Evolutionary conservation across 2,888 invertebrate genomes (phyloP).

Genomic region (Eremobia ochroleuca): DNA sequence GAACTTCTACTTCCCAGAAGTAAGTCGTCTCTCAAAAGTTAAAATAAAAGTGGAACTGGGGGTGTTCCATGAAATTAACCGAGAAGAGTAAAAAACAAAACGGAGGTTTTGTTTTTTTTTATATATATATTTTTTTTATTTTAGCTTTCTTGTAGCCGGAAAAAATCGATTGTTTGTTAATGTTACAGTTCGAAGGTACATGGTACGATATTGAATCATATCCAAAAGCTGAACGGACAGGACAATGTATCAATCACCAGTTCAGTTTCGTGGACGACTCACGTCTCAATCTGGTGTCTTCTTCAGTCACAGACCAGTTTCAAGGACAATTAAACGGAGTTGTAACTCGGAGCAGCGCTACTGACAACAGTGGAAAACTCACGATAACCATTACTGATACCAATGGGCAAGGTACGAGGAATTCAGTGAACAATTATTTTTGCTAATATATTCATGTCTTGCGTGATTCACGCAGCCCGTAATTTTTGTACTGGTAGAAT

Average conservation of each 20-base stretch:
- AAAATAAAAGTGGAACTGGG: background rate
- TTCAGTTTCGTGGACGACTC: constrained; percentile 67
- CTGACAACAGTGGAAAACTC: constrained; percentile 75
- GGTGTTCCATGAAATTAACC: background rate
- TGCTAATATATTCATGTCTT: background rate
- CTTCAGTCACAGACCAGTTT: constrained; percentile 74
- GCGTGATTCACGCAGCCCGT: background rate
- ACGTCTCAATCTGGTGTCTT: constrained; percentile 72
- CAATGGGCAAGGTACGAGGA: constrained; percentile 68
- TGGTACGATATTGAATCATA: constrained; percentile 83
- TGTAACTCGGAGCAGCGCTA: constrained; percentile 67
- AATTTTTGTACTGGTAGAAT: background rate
- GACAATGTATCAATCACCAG: constrained; percentile 79
- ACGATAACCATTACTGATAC: constrained; percentile 69
- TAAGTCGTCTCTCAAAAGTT: constrained; percentile 53
- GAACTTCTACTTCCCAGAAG: constrained; percentile 72
- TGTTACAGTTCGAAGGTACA: constrained; percentile 77
- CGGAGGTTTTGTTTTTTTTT: too few species aligned
- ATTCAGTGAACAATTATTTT: background rate
- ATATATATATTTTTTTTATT: too few species aligned
- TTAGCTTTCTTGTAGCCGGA: background rate
- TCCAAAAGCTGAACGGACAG: constrained; percentile 76
- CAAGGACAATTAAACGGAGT: constrained; percentile 65
- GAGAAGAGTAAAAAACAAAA: background rate
- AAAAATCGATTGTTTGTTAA: background rate